Percentiles rank a stretch among this genome's conserved stretches.
Evolutionary conservation across 2,888 invertebrate genomes (phyloP).

Genomic region (Synanthedon andrenaeformis): DNA sequence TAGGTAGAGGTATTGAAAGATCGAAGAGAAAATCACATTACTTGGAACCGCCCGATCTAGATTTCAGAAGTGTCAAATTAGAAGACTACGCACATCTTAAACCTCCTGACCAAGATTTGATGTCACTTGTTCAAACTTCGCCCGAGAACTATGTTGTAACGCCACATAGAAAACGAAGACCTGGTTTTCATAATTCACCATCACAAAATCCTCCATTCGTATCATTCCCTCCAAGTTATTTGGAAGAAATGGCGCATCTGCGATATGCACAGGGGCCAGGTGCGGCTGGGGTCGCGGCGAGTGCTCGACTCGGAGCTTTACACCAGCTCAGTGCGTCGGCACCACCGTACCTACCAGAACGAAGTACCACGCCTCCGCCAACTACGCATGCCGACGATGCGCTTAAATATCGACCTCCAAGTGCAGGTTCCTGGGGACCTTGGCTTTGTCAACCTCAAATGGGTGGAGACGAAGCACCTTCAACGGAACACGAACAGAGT

Average conservation of each 20-base stretch:
- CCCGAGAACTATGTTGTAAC: constrained; percentile 89
- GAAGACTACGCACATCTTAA: constrained; percentile 76
- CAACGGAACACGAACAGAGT: constrained; percentile 64
- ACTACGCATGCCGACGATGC: constrained; percentile 66
- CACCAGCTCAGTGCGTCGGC: constrained; percentile 80
- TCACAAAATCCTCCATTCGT: constrained; percentile 90
- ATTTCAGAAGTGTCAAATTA: constrained; percentile 73
- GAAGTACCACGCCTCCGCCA: constrained; percentile 73
- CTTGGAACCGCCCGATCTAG: constrained; percentile 77
- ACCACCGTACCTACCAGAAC: constrained; percentile 76
- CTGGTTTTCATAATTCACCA: constrained; percentile 89
- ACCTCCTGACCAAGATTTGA: constrained; percentile 77
- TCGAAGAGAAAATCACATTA: constrained; percentile 74
- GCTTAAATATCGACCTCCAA: constrained; percentile 75
- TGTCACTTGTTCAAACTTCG: constrained; percentile 76
- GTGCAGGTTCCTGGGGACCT: constrained; percentile 78
- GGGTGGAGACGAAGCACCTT: constrained; percentile 60
- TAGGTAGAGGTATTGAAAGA: constrained; percentile 72
- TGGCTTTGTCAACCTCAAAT: constrained; percentile 77
- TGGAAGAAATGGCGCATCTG: constrained; percentile 76
- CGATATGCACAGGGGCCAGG: constrained; percentile 73
- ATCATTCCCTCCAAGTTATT: constrained; percentile 81
- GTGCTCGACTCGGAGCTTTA: constrained; percentile 51
- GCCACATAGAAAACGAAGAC: constrained; percentile 86
- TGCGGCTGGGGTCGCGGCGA: constrained; percentile 72